Evolutionary conservation across 2,797 vertebrate genomes (phyloP), one percentile per base, ranked within the genome.

Genomic region (Coendou prehensilis): DNA sequence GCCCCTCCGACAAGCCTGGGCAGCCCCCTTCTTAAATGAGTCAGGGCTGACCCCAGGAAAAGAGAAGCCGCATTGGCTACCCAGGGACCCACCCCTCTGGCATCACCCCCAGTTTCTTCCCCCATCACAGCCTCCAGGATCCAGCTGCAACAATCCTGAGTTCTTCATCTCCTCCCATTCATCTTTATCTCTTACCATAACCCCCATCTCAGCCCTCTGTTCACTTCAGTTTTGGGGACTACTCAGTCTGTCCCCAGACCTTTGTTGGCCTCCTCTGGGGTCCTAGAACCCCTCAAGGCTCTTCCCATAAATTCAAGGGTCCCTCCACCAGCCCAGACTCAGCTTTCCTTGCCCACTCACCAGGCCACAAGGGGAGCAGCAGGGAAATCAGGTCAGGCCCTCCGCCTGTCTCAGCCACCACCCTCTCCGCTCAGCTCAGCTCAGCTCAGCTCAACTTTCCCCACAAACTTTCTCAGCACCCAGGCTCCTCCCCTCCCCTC

Each of bases 401-500:
- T 56, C 78, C 0, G 37, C 88, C 59, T 5, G 37, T 73, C 56
- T 23, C 95, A 94, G 97, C 93, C 97, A 96, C 96, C 78, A 79
- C 95, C 97, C 37, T 8, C 37, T 73, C 61, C 59, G 73, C 67
- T 86, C 9, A 9, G 37, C 37, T 86, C 9, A 9, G 37, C 37
- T 86, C 9, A 9, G 54, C 89, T 86, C 54, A 0, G 93, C 94
- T 94, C 79, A 56, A 92, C 95, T 97, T 96, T 97, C 89, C 63
- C 97, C 82, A 78, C 82, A 96, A 93, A 97, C 96, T 97, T 97
- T 92, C 92, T 93, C 91, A 17, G 89, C 30, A 89, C 78, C 93
- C 94, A 97, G 92, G 97, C 97, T 97, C 97, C 97, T 95, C 97
- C 95, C 94, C 84, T 90, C 87, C 96, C 93, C 92, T 95, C 93